phyloP scores from a whole-genome alignment of 1,140 invertebrate genomes.

The Lucilia sericata region DNA sequence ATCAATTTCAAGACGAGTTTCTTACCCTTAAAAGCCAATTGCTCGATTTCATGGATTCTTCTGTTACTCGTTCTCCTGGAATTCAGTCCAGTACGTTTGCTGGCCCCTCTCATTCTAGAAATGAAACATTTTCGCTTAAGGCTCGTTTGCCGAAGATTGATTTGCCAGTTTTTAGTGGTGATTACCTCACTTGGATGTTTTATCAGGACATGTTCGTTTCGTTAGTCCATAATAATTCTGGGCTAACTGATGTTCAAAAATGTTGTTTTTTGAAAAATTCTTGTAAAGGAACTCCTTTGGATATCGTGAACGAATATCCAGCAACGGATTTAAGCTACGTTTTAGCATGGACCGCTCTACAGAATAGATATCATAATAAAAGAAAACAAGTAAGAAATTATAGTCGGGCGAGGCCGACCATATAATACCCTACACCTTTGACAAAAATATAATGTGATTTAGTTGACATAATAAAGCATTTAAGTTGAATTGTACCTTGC shows the following conservation, averaged over 20 bases:
- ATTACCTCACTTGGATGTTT: conserved; percentile 29
- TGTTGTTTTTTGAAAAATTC: conserved; percentile 32
- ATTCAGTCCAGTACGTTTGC: neutral
- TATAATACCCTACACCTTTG: no score
- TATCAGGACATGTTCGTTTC: conserved; percentile 30
- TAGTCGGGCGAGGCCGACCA: no score
- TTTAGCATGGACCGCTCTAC: conserved; percentile 14
- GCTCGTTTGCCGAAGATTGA: conserved; percentile 24
- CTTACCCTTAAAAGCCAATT: neutral
- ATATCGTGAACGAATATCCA: conserved; percentile 18
- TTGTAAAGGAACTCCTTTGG: neutral
- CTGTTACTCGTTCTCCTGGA: neutral
- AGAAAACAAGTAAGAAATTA: no score
- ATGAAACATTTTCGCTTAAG: neutral
- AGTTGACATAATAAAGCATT: no score
- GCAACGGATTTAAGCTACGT: conserved; percentile 24
- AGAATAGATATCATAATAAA: conserved; percentile 35
- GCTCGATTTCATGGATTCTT: neutral
- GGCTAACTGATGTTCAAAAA: conserved; percentile 27
- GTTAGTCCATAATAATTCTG: conserved; percentile 29
- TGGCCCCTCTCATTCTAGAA: neutral
- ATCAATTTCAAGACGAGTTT: neutral
- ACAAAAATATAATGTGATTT: no score
- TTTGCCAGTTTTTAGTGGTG: conserved; percentile 1
- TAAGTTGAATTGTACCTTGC: no score